Evolutionary conservation across 1,140 invertebrate species (phyloP), one percentile per base, ranked within the genome.

Genomic region (Holcopasites calliopsidis): DNA sequence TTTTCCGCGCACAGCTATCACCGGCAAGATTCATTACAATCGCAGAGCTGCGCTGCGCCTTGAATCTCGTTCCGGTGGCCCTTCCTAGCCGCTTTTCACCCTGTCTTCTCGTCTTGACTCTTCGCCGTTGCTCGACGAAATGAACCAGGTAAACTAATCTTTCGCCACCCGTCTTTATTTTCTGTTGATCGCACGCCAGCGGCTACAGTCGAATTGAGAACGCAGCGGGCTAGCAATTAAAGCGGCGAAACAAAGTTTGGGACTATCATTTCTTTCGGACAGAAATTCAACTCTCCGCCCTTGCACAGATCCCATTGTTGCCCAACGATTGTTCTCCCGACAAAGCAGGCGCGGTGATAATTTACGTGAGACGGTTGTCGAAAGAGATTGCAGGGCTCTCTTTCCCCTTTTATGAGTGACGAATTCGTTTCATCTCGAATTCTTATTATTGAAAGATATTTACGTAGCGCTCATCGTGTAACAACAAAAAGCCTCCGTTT

Each of bases 1-100:
- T 2, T 62, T 44, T 44, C 16, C 31, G 23, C 26, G 1, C 60
- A 26, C n/a, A 47, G 38, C 44, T 44, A 60, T 68, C 58, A 18
- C 66, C 55, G 61, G 49, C 23, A 78, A 74, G 61, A 82, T 82
- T 82, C 78, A 82, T 76, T 82, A 76, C 61, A 76, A 79, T 11
- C n/a, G 55, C 60, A 31, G 66, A 80, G 61, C 77, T 80, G 71
- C 72, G 73, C 76, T 80, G 76, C 77, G n/a, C n/a, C n/a, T 28
- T 58, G n/a, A 73, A 68, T 72, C 62, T 35, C 35, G 42, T 62
- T 47, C n/a, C 13, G 35, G 38, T 71, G 49, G 21, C 50, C 55
- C 31, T 26, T 35, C 6, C 6, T 38, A 38, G 38, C 52, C 40
- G 52, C 52, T 31, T 21, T 18, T 52, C 47, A 1, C 4, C 57